Evolutionary conservation across 2,113 vertebrate species (phyloP).

Genomic region (Laticauda laticaudata): DNA sequence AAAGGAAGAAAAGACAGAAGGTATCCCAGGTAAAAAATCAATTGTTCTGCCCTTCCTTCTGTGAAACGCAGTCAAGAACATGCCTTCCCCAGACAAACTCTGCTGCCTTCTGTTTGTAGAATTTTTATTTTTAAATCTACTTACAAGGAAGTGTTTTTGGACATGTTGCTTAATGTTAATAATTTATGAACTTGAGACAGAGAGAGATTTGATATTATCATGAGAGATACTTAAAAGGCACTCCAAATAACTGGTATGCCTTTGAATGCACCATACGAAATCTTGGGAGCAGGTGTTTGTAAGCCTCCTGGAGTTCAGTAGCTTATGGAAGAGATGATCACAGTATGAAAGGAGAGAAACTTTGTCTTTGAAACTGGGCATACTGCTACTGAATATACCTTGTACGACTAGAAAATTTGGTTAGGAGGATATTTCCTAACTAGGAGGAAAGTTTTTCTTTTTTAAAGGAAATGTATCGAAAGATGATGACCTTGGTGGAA

Average conservation of each 20-base stretch:
- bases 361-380: constrained; percentile 32
- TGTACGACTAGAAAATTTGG: not conserved
- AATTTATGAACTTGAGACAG: not conserved
- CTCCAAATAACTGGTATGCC: constrained; percentile 23
- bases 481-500: constrained; percentile 14
- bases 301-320: constrained; percentile 20
- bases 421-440: not conserved
- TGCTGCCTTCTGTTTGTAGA: not conserved
- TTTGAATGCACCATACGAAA: constrained; percentile 28
- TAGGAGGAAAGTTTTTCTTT: not conserved
- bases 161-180: constrained; percentile 18
- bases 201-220: constrained; percentile 27
- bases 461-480: not conserved
- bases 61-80: not conserved
- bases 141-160: constrained; percentile 15
- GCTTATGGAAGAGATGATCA: constrained; percentile 5
- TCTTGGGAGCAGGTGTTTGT: not conserved
- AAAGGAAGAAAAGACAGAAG: too few relatives aligned
- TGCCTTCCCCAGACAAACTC: not conserved
- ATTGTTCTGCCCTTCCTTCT: not conserved
- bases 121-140: not conserved
- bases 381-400: not conserved
- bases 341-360: constrained; percentile 14
- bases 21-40: not conserved
- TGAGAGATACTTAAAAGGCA: constrained; percentile 42